These are phyloP conservation scores for Argyresthia albistria DNA, from an alignment of 2,888 invertebrate species.

Conservation along the genomic window DNA sequence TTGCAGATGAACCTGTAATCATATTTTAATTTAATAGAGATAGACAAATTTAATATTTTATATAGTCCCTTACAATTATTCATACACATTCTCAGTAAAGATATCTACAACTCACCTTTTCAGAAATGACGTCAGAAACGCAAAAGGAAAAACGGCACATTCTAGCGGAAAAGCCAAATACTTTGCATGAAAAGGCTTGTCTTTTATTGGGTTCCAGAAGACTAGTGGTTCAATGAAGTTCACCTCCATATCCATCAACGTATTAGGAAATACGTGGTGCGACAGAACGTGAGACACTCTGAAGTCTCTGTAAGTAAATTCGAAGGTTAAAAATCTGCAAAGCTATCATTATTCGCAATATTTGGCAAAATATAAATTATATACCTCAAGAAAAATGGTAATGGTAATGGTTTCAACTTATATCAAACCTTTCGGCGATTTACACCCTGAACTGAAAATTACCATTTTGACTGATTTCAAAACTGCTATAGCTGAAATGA, in stretches of 20 bases:
- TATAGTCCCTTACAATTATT: neutral
- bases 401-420: too few relatives aligned
- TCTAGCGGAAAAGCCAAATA: constrained; percentile 62
- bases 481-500: neutral
- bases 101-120: constrained; percentile 45
- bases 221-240: constrained; percentile 79
- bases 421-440: too few relatives aligned
- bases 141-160: constrained; percentile 36
- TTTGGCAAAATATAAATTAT: neutral
- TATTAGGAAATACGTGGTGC: constrained; percentile 86
- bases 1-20: constrained; percentile 27
- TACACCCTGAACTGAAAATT: neutral
- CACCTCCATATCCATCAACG: constrained; percentile 81
- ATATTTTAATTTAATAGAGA: neutral
- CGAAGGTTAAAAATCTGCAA: neutral
- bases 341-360: neutral
- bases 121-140: constrained; percentile 39
- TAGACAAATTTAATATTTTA: neutral
- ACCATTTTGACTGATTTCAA: neutral
- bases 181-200: constrained; percentile 49
- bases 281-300: constrained; percentile 84
- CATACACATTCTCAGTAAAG: neutral
- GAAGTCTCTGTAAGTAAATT: constrained; percentile 72
- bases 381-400: neutral
- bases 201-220: constrained; percentile 76